Conservation (phyloP, 1,140 invertebrate species). For the Armadillidium nasatum region DNA sequence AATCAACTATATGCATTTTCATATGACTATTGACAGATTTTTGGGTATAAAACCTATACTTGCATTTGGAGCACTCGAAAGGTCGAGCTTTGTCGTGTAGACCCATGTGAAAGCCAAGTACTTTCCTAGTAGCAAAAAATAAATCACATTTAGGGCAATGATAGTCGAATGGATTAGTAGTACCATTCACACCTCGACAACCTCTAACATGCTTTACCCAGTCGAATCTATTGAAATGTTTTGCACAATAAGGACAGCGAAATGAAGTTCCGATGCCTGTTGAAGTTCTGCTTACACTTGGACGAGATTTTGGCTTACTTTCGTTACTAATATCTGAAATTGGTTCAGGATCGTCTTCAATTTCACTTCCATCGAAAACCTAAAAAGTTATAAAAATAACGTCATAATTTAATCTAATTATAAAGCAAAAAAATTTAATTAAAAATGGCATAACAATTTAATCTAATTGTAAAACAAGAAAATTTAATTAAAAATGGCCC, state of each 20-base stretch:
- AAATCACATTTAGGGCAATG: background rate
- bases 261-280: background rate
- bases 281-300: no score
- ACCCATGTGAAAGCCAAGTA: background rate
- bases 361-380: no score
- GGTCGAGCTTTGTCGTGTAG: background rate
- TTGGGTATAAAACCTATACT: slow-evolving; percentile 1
- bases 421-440: no score
- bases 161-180: background rate
- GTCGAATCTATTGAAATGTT: background rate
- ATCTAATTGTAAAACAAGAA: no score
- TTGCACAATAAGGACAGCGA: background rate
- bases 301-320: no score
- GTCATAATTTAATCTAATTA: no score
- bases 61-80: background rate
- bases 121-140: background rate
- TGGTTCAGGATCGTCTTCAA: no score
- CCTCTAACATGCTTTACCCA: background rate
- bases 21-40: background rate
- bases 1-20: background rate
- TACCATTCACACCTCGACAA: background rate
- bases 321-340: no score
- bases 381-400: no score
- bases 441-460: no score
- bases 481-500: no score